A percentile compares a stretch with the other conserved stretches of the same genome.
Evolutionary conservation across 2,113 vertebrate species (phyloP).

Genomic region (Seriola rivoliana): DNA sequence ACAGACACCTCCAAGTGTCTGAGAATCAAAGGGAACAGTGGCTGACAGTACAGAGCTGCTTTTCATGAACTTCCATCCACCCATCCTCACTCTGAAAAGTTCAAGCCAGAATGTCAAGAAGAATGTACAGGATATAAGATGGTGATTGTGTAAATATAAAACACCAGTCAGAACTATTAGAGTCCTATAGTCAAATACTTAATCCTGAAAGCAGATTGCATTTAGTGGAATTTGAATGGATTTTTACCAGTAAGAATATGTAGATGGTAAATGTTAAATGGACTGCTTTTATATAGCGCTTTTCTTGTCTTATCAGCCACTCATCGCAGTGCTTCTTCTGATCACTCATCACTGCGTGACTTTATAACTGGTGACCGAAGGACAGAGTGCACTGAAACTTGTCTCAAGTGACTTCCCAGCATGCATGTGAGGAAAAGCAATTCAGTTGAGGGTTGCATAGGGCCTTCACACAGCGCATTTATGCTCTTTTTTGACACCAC

Average conservation of each 20-base stretch:
- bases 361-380: too few relatives aligned
- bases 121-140: neutral
- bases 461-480: too few relatives aligned
- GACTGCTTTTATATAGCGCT: too few relatives aligned
- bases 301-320: too few relatives aligned
- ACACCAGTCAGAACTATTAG: conserved; percentile 18
- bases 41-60: neutral
- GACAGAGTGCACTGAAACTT: neutral
- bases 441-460: too few relatives aligned
- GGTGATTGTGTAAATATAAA: conserved; percentile 11
- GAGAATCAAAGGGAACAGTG: neutral
- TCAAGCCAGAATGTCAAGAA: conserved; percentile 30
- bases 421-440: neutral
- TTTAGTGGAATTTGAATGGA: neutral
- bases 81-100: neutral
- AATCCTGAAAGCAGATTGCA: conserved; percentile 19
- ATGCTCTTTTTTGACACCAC: neutral
- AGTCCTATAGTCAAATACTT: conserved; percentile 25
- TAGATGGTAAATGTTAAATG: neutral
- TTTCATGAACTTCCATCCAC: neutral
- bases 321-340: too few relatives aligned
- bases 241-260: neutral
- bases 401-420: neutral
- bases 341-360: too few relatives aligned
- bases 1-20: conserved; percentile 7